These are phyloP conservation scores for Vireo altiloquus DNA, from an alignment of 2,113 vertebrate species.

Conservation along the genomic window DNA sequence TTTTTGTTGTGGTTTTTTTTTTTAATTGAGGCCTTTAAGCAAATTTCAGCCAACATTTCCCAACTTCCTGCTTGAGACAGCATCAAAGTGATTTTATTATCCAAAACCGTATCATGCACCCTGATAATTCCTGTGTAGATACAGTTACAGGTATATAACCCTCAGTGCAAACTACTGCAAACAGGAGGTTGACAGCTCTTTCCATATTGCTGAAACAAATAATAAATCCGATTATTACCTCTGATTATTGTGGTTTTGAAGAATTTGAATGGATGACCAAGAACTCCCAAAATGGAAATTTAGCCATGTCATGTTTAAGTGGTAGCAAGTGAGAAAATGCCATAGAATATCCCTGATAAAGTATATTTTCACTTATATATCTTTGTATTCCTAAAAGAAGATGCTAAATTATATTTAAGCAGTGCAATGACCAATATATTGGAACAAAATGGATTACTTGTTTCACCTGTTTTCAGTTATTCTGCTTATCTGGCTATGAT, in stretches of 20 bases:
- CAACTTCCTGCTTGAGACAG: not conserved
- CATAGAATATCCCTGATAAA: not conserved
- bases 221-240: not conserved
- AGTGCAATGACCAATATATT: not conserved
- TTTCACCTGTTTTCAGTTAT: not conserved
- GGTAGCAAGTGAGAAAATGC: not conserved
- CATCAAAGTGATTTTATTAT: not conserved
- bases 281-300: not conserved
- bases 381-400: not conserved
- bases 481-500: not conserved
- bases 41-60: not conserved
- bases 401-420: not conserved
- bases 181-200: not conserved
- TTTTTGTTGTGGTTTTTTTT: not conserved
- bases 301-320: not conserved
- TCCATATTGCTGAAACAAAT: not conserved
- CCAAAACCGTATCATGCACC: not conserved
- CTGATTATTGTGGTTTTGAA: not conserved
- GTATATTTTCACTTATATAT: not conserved
- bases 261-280: not conserved
- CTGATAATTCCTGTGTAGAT: not conserved
- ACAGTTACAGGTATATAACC: not conserved
- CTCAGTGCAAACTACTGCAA: not conserved
- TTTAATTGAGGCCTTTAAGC: not conserved
- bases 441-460: accelerated